Base-by-base conservation (phyloP, 2,888 invertebrate species). In the Malacosoma neustria region DNA sequence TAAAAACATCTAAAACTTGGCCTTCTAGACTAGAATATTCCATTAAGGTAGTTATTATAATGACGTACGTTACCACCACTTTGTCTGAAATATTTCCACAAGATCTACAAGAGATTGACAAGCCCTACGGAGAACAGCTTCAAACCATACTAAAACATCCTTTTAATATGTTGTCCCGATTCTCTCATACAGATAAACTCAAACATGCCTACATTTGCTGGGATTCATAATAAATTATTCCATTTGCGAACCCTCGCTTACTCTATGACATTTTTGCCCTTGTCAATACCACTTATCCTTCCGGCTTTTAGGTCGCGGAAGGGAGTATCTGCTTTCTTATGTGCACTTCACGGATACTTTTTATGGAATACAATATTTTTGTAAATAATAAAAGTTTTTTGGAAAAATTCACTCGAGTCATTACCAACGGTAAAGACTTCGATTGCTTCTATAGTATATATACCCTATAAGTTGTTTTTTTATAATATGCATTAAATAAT, bases 261-360 rank as follows among this genome's bases (percentile, higher is more conserved):
- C 30, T 34, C 31, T 14, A 33, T 33, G 36, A 34, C 38, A 13
- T 30, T 30, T 34, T 31, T 34, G 22, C 38, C 38, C 34, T 34
- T 34, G 38, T 38, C 38, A 38, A 13, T 34, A 32, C 22, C 38
- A 38, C 30, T 38, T 31, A 38, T 31, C 30, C 34, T 31, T 38
- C 31, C 30, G 35, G 30, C 35, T 35, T 35, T 35, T 35, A 35
- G 30, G 35, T 14, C 35, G 30, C 14, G 14, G 30, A 14, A 14
- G 30, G 30, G 30, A 30, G 30, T 35, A 35, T 35, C 35, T 30
- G 30, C 30, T 30, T 35, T 35, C 35, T 30, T 30, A 35, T 29
- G 35, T 30, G 11, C 14, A 14, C 14, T 35, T 30, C 30, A 35
- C 14, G 14, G 30, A 14, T 30, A 35, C 30, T 14, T 14, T 14